Conservation (phyloP, 2,797 vertebrate species). For the Sebastes diploproa region DNA sequence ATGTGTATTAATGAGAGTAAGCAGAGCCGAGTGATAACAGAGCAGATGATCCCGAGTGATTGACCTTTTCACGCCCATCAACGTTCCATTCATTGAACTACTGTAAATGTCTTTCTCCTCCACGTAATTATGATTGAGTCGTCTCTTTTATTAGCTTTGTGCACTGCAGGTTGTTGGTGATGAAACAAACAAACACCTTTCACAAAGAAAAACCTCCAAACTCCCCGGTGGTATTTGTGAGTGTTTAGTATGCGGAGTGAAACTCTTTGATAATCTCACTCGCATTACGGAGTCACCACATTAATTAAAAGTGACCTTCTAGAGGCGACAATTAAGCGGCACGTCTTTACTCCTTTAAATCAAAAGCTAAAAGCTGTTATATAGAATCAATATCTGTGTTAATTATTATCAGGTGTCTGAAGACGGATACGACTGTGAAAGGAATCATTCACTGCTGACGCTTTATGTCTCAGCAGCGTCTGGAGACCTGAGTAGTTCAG, state of each 20-base stretch:
- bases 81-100: constrained; percentile 6
- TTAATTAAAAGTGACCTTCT: constrained; percentile 73
- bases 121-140: constrained; percentile 33
- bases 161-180: neutral
- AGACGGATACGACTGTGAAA: neutral
- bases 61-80: constrained; percentile 27
- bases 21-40: neutral
- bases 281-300: constrained; percentile 50
- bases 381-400: constrained; percentile 45
- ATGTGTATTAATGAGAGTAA: constrained; percentile 14
- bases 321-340: constrained; percentile 46
- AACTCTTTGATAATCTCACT: constrained; percentile 50
- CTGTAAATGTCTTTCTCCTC: neutral
- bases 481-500: neutral
- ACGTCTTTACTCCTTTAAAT: constrained; percentile 52
- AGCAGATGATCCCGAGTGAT: constrained; percentile 25
- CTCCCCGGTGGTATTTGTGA: constrained; percentile 33
- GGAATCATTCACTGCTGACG: neutral
- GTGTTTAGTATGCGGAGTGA: constrained; percentile 55
- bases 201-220: neutral
- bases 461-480: neutral
- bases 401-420: constrained; percentile 19
- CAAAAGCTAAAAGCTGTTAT: constrained; percentile 58
- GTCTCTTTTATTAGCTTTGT: constrained; percentile 8
- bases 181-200: neutral